Evolutionary conservation across 37 sponge, comb jelly and placozoan genomes (phyloP), one percentile per base, ranked within the genome.

Genomic region (Haliclona indistincta): DNA sequence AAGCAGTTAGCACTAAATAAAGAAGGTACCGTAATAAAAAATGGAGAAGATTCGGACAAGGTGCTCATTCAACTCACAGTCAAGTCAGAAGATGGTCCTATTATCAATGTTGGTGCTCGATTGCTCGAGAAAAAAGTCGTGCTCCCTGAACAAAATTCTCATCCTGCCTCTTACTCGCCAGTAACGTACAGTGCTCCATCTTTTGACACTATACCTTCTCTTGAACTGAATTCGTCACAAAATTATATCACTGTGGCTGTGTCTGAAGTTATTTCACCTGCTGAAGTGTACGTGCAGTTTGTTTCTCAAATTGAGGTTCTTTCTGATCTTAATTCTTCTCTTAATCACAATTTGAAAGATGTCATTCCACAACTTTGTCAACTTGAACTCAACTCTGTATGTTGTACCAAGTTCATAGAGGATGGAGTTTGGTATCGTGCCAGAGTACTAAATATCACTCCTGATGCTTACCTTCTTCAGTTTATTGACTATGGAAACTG

Each of bases 391-490:
- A 15, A 47, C 15, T 10, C 51, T 17, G 15, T 84, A 2, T 89
- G 85, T 42, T 58, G 73, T 70, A 63, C 81, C 39, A 58, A 70
- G 69, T 84, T 54, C 39, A 43, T 68, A 6, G 63, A 67, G 22
- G 89, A 89, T 74, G 45, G 44, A 0, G 23, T 20, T 20, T 89
- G 89, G 89, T 89, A 89, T 41, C 43, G 89, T 3, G 82, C 83
- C 11, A 28, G 72, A 22, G 73, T 85, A 0, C 40, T 71, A 13
- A 29, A 17, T 33, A 32, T 63, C 45, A 2, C 10, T 13, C 41
- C 54, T 19, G 15, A 17, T 10, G 44, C 2, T 34, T 30, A 26
- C 28, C 25, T 40, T 51, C 79, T 78, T 20, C 56, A 32, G 2
- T 85, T 78, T 78, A 53, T 85, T n/a, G 80, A 85, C 25, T 78